Evolutionary conservation across 2,797 vertebrate species (phyloP), one percentile per base, ranked within the genome.

Genomic region (Pipistrellus pygmaeus): DNA sequence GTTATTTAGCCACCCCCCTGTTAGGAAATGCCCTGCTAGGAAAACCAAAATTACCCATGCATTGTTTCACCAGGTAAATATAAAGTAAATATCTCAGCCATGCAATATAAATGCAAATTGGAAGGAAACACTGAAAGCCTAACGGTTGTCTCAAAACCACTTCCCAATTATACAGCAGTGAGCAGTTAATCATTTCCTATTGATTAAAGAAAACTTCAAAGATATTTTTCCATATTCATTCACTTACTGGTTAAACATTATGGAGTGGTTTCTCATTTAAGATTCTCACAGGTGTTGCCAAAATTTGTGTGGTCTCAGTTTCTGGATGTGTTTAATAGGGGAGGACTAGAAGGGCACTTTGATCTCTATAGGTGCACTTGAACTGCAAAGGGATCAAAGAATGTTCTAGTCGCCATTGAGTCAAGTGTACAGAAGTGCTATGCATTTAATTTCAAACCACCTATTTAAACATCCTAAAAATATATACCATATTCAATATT

Each of bases 101-200:
- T 20, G 51, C 77, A 92, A 84, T 72, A 83, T 55, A 93, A 77
- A 82, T 87, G 62, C n/a, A 93, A 95, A 90, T 68, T 62, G 30
- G 20, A 95, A 86, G 88, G 20, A 90, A 87, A 78, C 23, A 30
- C 8, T 48, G 60, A 71, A 92, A 90, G 5, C 46, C 75, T 82
- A 21, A 83, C 53, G 4, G 30, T 23, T 41, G 8, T 91, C 76
- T 94, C n/a, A 86, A 91, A 78, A 77, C 35, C 6, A 57, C 18
- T 12, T 77, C 15, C 23, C 10, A 71, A 66, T 75, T 73, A 35
- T 25, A 73, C 68, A 9, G 6, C 38, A 57, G 82, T 64, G 15
- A 53, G 62, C 46, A 94, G 15, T 90, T 92, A 92, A 78, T 53
- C 71, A 80, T 82, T 66, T 68, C 38, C 13, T 83, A 51, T 12